Evolutionary conservation across 2,113 vertebrate genomes (phyloP), one percentile per base, ranked within the genome.

Genomic region (Tragelaphus strepsiceros): DNA sequence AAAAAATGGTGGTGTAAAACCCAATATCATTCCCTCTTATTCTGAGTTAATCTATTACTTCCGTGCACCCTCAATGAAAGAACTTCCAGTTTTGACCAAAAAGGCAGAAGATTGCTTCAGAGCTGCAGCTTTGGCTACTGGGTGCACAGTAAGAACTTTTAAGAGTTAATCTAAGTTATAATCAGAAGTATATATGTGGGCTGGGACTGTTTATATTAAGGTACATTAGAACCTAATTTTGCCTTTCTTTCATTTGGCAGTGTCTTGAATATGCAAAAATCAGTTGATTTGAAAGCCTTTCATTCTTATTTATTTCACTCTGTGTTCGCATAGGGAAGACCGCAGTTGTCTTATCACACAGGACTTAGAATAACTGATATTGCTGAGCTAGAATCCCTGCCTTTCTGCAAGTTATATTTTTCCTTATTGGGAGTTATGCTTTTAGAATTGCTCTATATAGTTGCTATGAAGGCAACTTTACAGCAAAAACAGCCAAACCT

Each of bases 1-100:
- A 98, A 99, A 99, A 98, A 99, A 99, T 86, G 99, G 99, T 97
- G 99, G 99, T 21, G 98, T 99, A 98, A 99, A 99, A 97, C 99
- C 99, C 90, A 99, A 99, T 98, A 99, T 99, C 93, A 99, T 99
- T 98, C 99, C 99, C 53, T 99, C 98, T 98, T 99, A 99, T 96
- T 98, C 99, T 22, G 99, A 99, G 80, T 96, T 99, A 46, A 95
- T 99, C 91, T 99, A 99, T 97, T 99, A 99, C 97, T 97, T 99
- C 96, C 99, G 99, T 90, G 99, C 99, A 2, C 99, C 99, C 28
- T 98, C 98, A 80, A 88, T 98, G 95, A 99, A 98, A 97, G 99
- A 99, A 43, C 99, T 99, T 92, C 90, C 95, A 90, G 82, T 98
- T 97, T 98, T 99, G 97, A 99, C 98, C 95, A 98, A 99, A 98